Base-by-base conservation (phyloP, 2,113 vertebrate genomes). In the Athene noctua region DNA sequence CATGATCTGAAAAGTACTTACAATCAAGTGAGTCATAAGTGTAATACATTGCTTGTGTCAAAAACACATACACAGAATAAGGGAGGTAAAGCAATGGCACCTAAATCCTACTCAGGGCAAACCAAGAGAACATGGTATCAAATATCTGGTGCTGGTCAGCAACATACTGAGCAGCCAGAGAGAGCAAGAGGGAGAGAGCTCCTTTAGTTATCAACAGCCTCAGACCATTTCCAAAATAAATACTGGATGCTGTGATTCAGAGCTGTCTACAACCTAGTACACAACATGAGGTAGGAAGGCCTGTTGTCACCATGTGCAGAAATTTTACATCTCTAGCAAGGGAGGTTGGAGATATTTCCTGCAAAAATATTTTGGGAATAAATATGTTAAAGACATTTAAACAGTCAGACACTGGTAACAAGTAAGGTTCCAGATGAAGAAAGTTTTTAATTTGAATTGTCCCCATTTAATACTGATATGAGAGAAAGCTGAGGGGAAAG, bases 1-100 rank as follows among this genome's bases (percentile, higher is more conserved):
- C 0, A 1, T 11, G 54, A 52, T 34, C 27, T 68, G 11, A 29
- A 67, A 83, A 11, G 8, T 29, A 8, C 20, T 49, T 4, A 1
- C 47, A 55, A 40, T 34, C 23, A 57, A 36, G 27, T 6, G 7
- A 13, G 13, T 62, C 18, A 10, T 40, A 23, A 2, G 0, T 34
- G 38, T 38, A 38, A 38, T 38, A 52, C 12, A 25, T 25, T 34
- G 5, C 26, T 80, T 70, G 12, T 52, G 49, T 75, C 23, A 68
- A 63, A 94, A 74, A 38, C 19, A 46, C 1, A 5, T 47, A 13
- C 15, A 47, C 58, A 49, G 13, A 29, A 80, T 73, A 11, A 2
- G 58, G n/a, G 20, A 89, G 29, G 26, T 62, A 30, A 78, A 79
- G 34, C 75, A 23, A 54, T 27, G 25, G 5, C 36, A 49, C 15